Conservation (phyloP, 2,888 invertebrate genomes). For the Liopterus haemorrhoidalis region DNA sequence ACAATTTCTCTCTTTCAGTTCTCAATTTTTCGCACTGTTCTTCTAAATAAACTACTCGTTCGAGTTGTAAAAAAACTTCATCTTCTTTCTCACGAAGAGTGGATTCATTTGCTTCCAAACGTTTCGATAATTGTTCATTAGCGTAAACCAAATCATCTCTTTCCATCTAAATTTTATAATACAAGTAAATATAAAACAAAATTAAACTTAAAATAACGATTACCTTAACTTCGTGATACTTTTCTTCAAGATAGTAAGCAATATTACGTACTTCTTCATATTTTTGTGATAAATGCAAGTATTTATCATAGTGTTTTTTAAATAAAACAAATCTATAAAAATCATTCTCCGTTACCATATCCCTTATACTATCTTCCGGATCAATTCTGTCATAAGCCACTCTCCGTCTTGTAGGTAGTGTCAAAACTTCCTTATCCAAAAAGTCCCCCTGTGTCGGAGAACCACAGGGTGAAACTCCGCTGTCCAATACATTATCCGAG, state of each 20-base stretch:
- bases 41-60: constrained; percentile 53
- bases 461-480: constrained; percentile 36
- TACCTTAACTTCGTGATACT: constrained; percentile 61
- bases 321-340: constrained; percentile 59
- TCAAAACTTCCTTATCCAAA: constrained; percentile 40
- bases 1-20: constrained; percentile 47
- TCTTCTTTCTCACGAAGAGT: constrained; percentile 56
- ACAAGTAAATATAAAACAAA: constrained; percentile 15
- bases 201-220: constrained; percentile 27
- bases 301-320: constrained; percentile 59
- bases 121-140: constrained; percentile 48
- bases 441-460: constrained; percentile 40
- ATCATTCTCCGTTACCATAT: constrained; percentile 58
- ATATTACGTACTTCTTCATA: constrained; percentile 57
- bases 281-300: constrained; percentile 54
- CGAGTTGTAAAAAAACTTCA: constrained; percentile 55
- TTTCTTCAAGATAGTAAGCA: constrained; percentile 58
- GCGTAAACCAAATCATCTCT: constrained; percentile 52
- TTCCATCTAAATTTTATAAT: constrained; percentile 46
- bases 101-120: constrained; percentile 52
- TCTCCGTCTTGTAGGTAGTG: constrained; percentile 39
- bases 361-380: constrained; percentile 58
- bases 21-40: constrained; percentile 53
- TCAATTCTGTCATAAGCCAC: constrained; percentile 52
- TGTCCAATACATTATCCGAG: constrained; percentile 45